Base-by-base conservation (phyloP, 2,888 invertebrate species). In the Achlya flavicornis region DNA sequence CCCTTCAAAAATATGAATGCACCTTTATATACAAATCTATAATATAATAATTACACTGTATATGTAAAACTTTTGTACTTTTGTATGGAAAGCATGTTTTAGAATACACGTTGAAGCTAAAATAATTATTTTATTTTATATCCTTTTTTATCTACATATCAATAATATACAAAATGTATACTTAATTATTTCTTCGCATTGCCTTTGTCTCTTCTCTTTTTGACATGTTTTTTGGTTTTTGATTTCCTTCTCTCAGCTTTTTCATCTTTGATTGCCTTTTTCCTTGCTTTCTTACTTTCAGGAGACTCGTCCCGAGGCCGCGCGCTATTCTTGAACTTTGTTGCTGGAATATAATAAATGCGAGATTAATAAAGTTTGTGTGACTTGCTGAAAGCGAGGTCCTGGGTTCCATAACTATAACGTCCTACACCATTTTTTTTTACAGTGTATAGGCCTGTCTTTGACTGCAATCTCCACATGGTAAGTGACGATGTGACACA, bases 201-300 rank as follows among this genome's bases (percentile, higher is more conserved):
- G 5, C 91, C 90, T 83, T 96, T 97, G 82, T 98, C 97, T 81
- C 97, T 96, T 71, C 97, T 94, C 81, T 98, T 99, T 84, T 99
- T 99, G 0, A 98, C 89, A 87, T 99, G 98, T 87, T 99, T 99
- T 78, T 98, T 98, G 0, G 97, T 95, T 94, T 99, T 99, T 0
- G 93, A 94, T 94, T 98, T 97, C 61, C 99, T 94, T 80, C 96
- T 98, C 74, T 98, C 98, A 0, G 98, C 97, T 81, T 98, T 96
- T 62, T 96, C 96, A 62, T 97, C 97, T 89, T 98, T 99, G 0
- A 98, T 94, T 0, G 96, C 96, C 78, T 98, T 97, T 81, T 99
- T 99, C 41, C 99, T 95, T 6, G 96, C 95, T 79, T 96, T 97
- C 85, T 97, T 96, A 76, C 97, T 97, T 67, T 97, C 96, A 0